phyloP scores from a whole-genome alignment of 2,113 vertebrate genomes.

The Coreoperca whiteheadi region DNA sequence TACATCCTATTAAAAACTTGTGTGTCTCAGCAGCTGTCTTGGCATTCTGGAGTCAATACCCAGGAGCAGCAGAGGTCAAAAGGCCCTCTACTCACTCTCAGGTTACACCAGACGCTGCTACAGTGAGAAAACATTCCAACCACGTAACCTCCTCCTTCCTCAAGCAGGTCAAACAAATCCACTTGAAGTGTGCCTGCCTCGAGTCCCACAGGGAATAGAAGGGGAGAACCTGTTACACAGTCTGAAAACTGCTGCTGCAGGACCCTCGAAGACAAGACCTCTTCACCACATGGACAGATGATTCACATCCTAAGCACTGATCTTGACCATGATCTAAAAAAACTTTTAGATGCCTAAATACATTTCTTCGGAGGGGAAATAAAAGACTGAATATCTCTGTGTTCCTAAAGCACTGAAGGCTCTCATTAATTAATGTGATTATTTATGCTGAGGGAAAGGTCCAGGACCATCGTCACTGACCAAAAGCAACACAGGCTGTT shows the following conservation, averaged over 20 bases:
- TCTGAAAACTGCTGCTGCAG: conserved; percentile 35
- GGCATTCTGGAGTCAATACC: conserved; percentile 50
- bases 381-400: not conserved
- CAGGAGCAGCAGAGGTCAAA: conserved; percentile 47
- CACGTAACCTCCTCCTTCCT: conserved; percentile 44
- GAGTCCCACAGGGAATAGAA: not conserved
- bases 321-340: not conserved
- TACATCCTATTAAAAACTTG: conserved; percentile 44
- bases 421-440: not conserved
- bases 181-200: conserved; percentile 48
- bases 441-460: conserved; percentile 5
- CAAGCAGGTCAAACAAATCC: conserved; percentile 55
- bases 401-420: not conserved
- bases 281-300: not conserved
- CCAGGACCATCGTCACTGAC: not conserved
- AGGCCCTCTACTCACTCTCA: conserved; percentile 35
- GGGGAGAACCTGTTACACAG: conserved; percentile 28
- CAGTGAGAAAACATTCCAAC: conserved; percentile 41
- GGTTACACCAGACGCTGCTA: conserved; percentile 37
- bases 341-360: not conserved
- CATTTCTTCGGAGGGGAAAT: not conserved
- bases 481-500: not conserved
- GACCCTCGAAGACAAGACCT: not conserved
- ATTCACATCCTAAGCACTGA: not conserved
- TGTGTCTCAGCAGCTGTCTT: conserved; percentile 57